Conservation (phyloP, 1,140 invertebrate species). For the Ceratosolen solmsi region DNA sequence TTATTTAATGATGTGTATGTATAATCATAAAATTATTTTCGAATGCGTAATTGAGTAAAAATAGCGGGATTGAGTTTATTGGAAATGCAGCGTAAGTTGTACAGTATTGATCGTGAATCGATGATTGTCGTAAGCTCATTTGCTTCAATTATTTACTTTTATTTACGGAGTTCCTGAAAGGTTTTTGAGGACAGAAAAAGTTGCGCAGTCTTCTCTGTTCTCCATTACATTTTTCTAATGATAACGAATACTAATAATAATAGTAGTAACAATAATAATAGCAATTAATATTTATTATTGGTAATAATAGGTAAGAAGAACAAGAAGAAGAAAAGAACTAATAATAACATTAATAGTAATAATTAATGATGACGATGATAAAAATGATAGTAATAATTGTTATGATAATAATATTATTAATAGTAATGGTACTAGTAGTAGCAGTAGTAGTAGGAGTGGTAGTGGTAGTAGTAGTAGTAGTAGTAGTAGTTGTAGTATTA, state of each 20-base stretch:
- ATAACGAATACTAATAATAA: too few species aligned
- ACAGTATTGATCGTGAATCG: background rate
- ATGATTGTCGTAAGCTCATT: background rate
- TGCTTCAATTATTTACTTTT: background rate
- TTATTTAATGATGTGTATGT: background rate
- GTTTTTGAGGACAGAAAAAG: too few species aligned
- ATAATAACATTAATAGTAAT: background rate
- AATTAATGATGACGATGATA: background rate
- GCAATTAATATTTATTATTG: background rate
- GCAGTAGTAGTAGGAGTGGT: too few species aligned
- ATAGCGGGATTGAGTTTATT: background rate
- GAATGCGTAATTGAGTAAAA: background rate
- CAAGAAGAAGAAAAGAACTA: too few species aligned
- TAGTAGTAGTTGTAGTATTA: too few species aligned
- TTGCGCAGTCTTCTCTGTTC: background rate
- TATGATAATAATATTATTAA: slow-evolving; percentile 9
- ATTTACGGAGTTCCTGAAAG: too few species aligned
- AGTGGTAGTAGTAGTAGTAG: too few species aligned
- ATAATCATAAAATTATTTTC: background rate
- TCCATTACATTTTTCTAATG: background rate
- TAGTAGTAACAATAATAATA: background rate
- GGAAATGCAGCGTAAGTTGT: background rate
- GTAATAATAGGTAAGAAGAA: too few species aligned
- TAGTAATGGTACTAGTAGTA: too few species aligned
- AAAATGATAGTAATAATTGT: slow-evolving; percentile 14